A percentile compares a stretch with the other conserved stretches of the same genome.
phyloP scores from a whole-genome alignment of 2,888 invertebrate genomes.

The Apoderus coryli region DNA sequence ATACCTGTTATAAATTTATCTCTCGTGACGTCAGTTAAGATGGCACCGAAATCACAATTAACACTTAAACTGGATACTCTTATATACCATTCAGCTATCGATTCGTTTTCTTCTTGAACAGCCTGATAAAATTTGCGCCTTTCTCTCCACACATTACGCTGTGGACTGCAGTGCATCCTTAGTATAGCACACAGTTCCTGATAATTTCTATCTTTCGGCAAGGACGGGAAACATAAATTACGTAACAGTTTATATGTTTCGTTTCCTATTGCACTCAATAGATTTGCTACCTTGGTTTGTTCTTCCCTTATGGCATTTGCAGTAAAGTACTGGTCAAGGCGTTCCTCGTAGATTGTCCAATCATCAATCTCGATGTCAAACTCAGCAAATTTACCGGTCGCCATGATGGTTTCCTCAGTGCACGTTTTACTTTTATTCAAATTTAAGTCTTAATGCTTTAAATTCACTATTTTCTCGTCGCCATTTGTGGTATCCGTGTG shows the following conservation, averaged over 20 bases:
- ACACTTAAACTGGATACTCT: conserved; percentile 8
- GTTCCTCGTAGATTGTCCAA: conserved; percentile 8
- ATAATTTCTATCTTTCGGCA: conserved; percentile 7
- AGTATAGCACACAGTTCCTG: conserved; percentile 8
- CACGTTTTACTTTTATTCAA: too few relatives aligned
- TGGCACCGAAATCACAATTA: conserved; percentile 11
- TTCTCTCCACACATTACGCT: conserved; percentile 8
- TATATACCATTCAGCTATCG: conserved; percentile 8
- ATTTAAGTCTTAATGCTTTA: too few relatives aligned
- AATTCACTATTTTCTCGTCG: too few relatives aligned
- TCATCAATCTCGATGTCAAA: too few relatives aligned
- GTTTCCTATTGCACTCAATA: conserved; percentile 6
- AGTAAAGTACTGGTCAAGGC: conserved; percentile 9
- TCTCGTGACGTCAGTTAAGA: conserved; percentile 4
- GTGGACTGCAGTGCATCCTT: conserved; percentile 10
- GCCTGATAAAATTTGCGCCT: conserved; percentile 10
- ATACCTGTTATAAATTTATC: conserved; percentile 9
- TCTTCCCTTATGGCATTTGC: conserved; percentile 7
- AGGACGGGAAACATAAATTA: conserved; percentile 8
- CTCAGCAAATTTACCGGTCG: too few relatives aligned
- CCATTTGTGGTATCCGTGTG: too few relatives aligned
- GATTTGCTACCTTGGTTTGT: conserved; percentile 5
- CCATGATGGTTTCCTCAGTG: too few relatives aligned
- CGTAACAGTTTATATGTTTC: conserved; percentile 11
- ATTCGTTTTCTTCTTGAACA: conserved; percentile 5